phyloP scores from a whole-genome alignment of 2,113 vertebrate genomes.

The Mastomys coucha region DNA sequence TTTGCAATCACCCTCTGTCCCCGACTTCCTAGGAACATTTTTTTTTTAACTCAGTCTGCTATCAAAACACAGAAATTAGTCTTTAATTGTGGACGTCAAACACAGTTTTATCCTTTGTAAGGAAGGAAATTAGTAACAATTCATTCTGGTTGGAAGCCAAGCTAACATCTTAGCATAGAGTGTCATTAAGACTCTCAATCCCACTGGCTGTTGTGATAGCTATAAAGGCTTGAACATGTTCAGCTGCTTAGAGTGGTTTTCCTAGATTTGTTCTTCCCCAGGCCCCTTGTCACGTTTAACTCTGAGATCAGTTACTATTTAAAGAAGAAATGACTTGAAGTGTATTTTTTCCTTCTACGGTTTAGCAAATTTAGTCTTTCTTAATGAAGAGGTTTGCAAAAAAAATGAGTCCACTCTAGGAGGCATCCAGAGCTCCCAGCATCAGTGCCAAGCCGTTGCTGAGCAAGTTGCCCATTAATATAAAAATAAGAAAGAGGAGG shows the following conservation, averaged over 20 bases:
- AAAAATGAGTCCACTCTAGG: conserved; percentile 63
- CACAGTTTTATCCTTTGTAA: conserved; percentile 71
- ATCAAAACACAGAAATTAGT: conserved; percentile 79
- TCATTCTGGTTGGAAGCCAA: conserved; percentile 68
- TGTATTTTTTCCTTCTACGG: conserved; percentile 67
- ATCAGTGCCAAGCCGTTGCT: conserved; percentile 37
- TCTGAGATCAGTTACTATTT: conserved; percentile 77
- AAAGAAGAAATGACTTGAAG: conserved; percentile 69
- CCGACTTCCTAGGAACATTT: background rate
- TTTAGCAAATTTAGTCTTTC: conserved; percentile 53
- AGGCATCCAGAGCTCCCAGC: conserved; percentile 56
- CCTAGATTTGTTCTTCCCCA: background rate
- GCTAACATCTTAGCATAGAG: conserved; percentile 36
- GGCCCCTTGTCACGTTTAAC: conserved; percentile 19
- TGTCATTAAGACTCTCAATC: conserved; percentile 61
- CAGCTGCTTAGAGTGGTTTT: conserved; percentile 36
- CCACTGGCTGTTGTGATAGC: conserved; percentile 17
- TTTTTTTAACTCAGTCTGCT: conserved; percentile 67
- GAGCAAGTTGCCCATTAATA: conserved; percentile 73
- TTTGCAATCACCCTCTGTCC: conserved; percentile 28
- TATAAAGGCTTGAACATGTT: conserved; percentile 71
- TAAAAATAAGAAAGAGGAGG: conserved; percentile 58
- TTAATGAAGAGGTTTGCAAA: conserved; percentile 74
- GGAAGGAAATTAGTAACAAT: conserved; percentile 71
- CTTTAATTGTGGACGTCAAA: conserved; percentile 72